Evolutionary conservation across 2,113 vertebrate genomes (phyloP).

Genomic region (Nannobrachium achirus): DNA sequence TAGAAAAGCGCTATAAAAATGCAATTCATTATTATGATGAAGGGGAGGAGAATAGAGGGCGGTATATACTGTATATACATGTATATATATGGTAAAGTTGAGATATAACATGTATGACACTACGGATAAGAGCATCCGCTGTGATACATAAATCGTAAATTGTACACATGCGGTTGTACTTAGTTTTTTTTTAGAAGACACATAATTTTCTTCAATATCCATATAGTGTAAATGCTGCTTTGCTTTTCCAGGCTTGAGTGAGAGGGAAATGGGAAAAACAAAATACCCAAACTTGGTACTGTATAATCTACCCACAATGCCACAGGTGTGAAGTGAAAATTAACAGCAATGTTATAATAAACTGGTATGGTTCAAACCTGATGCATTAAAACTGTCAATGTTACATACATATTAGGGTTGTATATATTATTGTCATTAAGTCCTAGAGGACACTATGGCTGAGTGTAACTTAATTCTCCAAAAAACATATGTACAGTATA

Average conservation of each 20-base stretch:
- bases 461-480: too few relatives aligned
- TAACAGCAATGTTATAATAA: not conserved
- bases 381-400: too few relatives aligned
- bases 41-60: not conserved
- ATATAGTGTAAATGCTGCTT: constrained; percentile 1
- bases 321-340: not conserved
- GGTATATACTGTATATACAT: too few relatives aligned
- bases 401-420: too few relatives aligned
- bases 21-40: too few relatives aligned
- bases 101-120: constrained; percentile 9
- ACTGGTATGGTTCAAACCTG: too few relatives aligned
- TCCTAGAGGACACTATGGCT: too few relatives aligned
- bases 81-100: too few relatives aligned
- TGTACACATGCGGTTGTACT: too few relatives aligned
- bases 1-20: too few relatives aligned
- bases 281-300: not conserved
- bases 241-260: not conserved
- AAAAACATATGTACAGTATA: too few relatives aligned
- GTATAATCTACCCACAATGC: not conserved
- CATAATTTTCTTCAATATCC: not conserved
- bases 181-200: not conserved
- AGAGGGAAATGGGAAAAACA: not conserved
- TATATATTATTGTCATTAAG: too few relatives aligned
- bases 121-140: constrained; percentile 11
- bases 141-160: constrained; percentile 12